Evolutionary conservation across 2,797 vertebrate genomes (phyloP).

Genomic region (Sebastes miniatus): DNA sequence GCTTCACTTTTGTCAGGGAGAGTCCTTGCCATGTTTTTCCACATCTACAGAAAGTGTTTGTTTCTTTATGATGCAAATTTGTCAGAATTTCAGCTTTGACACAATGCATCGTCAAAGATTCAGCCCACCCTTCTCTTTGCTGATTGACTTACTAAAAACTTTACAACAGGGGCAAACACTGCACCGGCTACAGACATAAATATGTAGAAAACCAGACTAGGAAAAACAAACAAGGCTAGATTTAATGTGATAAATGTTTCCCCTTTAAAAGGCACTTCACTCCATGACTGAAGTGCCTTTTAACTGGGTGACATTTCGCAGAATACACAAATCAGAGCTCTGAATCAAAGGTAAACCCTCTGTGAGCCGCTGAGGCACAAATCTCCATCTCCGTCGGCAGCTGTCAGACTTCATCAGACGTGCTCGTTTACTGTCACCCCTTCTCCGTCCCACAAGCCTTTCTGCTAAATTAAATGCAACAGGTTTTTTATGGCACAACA

Average conservation of each 20-base stretch:
- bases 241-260: neutral
- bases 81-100: neutral
- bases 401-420: constrained; percentile 46
- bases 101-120: too few relatives aligned
- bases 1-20: too few relatives aligned
- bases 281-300: neutral
- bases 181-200: neutral
- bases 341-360: constrained; percentile 10
- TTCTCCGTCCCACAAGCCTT: neutral
- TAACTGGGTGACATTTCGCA: neutral
- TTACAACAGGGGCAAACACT: neutral
- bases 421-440: constrained; percentile 4
- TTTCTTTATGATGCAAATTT: neutral
- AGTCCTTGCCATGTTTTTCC: too few relatives aligned
- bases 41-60: neutral
- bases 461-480: constrained; percentile 58
- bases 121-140: neutral
- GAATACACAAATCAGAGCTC: neutral
- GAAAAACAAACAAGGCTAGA: neutral
- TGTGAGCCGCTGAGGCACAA: neutral
- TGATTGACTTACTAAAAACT: neutral
- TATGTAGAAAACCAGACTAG: neutral
- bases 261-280: neutral
- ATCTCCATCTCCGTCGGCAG: constrained; percentile 26
- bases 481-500: constrained; percentile 49